These are phyloP conservation scores for Myrmecobius fasciatus DNA, from an alignment of 2,113 vertebrate genomes.

Conservation along the genomic window DNA sequence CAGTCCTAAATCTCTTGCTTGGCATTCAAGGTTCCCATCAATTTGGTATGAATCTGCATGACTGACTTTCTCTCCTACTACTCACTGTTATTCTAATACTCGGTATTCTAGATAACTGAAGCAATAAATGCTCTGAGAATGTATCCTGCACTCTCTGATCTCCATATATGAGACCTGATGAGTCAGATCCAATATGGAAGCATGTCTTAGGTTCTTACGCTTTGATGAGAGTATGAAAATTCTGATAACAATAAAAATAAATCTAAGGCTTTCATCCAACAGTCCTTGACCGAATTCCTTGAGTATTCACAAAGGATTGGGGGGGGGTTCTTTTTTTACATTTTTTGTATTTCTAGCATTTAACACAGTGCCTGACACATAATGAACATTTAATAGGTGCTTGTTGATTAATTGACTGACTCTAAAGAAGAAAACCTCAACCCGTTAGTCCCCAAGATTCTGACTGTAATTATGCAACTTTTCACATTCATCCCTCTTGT, in stretches of 20 bases:
- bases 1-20: neutral
- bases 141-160: neutral
- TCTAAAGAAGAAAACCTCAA: neutral
- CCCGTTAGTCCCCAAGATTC: neutral
- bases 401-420: neutral
- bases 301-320: neutral
- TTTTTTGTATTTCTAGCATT: neutral
- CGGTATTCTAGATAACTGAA: neutral
- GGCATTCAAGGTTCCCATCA: neutral
- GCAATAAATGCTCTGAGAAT: neutral
- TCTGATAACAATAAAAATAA: neutral
- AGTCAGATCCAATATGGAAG: neutral
- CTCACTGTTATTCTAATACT: neutral
- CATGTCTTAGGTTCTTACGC: neutral
- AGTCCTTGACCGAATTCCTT: neutral
- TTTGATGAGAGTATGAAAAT: neutral
- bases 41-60: neutral
- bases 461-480: neutral
- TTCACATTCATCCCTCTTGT: neutral
- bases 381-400: neutral
- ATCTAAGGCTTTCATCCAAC: neutral
- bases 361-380: neutral
- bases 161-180: neutral
- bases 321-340: neutral
- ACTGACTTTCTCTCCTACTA: neutral